Base-by-base conservation (phyloP, 2,113 vertebrate genomes). In the Lichenostomus cassidix region DNA sequence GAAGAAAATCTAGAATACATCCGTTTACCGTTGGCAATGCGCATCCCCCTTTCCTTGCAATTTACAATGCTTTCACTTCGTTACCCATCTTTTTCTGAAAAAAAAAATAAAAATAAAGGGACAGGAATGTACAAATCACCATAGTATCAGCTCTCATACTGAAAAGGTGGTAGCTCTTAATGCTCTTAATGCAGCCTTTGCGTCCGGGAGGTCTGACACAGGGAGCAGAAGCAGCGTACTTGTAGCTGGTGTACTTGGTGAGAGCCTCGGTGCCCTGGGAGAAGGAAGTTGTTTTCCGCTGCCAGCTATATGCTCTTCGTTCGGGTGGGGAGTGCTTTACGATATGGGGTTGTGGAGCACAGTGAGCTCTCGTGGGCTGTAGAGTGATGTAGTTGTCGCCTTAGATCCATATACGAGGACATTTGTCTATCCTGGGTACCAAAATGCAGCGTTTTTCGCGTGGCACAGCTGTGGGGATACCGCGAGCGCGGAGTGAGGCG, bases 201-300 rank as follows among this genome's bases (percentile, higher is more conserved):
- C 20, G 42, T 23, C 23, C 23, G 19, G 6, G 23, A 23, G 11
- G 28, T 47, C n/a, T 15, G 53, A 18, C 23, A 41, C 28, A n/a
- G 29, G 22, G 8, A 0, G 4, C 18, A 55, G 68, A 37, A 22
- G 27, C 33, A 33, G 2, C 18, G 46, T 56, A 27, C 12, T 44
- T 58, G 4, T 9, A n/a, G 22, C 19, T 98, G 81, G 97, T 98
- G 83, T 98, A 98, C 77, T 98, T 98, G 63, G 97, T 98, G 42
- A 98, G 97, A 0, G 98, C 98, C 95, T 98, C 98, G 42, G 98
- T 98, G 49, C 97, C 98, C 92, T 98, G 97, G 4, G 28, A 19
- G 23, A 10, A 0, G 1, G 23, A 44, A 44, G 42, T 5, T 46
- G 3, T 21, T 52, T 62, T 44, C 17, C 17, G 6, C 27, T 31